A percentile compares a stretch with the other conserved stretches of the same genome.
phyloP scores from a whole-genome alignment of 2,888 invertebrate genomes.

The Eurytoma californica region DNA sequence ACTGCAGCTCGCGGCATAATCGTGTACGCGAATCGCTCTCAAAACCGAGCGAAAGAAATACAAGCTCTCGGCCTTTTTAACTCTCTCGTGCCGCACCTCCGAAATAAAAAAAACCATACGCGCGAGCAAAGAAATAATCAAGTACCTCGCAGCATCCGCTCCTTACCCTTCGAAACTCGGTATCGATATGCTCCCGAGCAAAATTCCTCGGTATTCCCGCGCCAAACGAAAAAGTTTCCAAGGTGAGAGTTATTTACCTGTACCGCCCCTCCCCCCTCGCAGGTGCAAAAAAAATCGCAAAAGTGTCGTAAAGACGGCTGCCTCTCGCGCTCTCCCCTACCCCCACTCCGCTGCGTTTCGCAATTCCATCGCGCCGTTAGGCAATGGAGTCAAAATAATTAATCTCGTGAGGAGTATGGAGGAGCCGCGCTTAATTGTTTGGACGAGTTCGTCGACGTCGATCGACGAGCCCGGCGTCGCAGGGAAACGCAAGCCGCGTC shows the following conservation, averaged over 20 bases:
- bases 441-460: no score
- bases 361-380: no score
- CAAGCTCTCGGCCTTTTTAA: neutral
- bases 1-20: neutral
- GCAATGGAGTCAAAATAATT: no score
- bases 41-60: neutral
- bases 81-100: neutral
- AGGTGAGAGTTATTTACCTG: constrained; percentile 42
- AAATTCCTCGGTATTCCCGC: neutral
- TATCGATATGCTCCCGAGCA: neutral
- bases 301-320: neutral
- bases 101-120: neutral
- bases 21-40: neutral
- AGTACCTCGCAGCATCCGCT: no score
- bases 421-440: no score
- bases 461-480: no score
- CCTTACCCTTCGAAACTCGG: neutral
- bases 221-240: constrained; percentile 6
- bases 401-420: no score
- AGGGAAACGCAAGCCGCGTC: no score
- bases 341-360: no score
- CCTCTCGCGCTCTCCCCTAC: no score
- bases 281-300: constrained; percentile 18
- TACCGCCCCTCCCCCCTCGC: neutral
- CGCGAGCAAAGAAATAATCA: no score